Conservation (phyloP, 2,797 vertebrate species). For the Thaleichthys pacificus region DNA sequence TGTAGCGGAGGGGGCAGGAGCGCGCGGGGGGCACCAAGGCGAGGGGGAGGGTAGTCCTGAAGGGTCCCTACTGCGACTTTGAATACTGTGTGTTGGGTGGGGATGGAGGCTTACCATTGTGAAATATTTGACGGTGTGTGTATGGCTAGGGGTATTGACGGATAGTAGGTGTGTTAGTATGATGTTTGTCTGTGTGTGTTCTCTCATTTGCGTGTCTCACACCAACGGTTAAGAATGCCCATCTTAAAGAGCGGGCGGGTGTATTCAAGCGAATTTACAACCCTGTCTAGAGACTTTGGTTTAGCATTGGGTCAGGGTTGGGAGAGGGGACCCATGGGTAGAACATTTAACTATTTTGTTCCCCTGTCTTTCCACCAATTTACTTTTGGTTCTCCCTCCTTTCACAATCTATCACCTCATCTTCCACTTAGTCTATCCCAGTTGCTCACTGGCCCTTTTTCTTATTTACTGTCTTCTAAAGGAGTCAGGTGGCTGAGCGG, state of each 20-base stretch:
- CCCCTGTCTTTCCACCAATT: neutral
- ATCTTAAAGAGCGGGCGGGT: neutral
- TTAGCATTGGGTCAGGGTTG: conserved; percentile 2
- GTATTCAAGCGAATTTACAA: neutral
- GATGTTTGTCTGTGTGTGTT: conserved; percentile 3
- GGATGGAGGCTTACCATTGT: neutral
- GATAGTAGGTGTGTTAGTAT: neutral
- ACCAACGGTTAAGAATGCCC: neutral
- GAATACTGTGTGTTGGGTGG: neutral
- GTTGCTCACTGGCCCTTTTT: neutral
- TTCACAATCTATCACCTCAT: neutral
- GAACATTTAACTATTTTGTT: conserved; percentile 19
- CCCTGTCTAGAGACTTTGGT: neutral
- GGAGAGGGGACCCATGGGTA: neutral
- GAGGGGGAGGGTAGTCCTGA: neutral
- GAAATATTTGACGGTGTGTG: neutral
- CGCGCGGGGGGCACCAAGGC: neutral
- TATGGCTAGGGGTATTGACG: neutral
- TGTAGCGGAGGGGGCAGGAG: conserved; percentile 1
- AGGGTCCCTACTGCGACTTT: neutral
- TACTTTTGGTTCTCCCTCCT: neutral
- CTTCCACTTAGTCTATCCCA: neutral
- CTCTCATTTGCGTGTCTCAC: conserved; percentile 1
- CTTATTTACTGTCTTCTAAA: no score
- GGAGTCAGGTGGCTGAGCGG: no score